Conservation (phyloP, 37 sponge, comb jelly and placozoan genomes). For the Aplysina aerophoba region DNA sequence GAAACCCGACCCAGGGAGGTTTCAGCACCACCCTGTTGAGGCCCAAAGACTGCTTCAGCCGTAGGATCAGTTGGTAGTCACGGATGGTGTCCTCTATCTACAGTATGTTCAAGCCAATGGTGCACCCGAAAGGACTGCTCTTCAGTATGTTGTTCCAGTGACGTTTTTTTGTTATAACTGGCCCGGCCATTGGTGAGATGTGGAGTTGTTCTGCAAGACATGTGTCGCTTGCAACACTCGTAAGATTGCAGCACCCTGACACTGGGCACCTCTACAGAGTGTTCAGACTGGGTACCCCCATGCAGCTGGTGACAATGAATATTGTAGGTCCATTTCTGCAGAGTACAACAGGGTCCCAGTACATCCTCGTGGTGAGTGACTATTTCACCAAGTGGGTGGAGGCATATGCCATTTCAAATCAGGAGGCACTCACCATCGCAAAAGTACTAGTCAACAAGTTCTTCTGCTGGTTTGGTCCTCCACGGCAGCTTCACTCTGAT, state of each 20-base stretch:
- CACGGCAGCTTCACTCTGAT: constrained; percentile 58
- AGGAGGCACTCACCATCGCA: constrained; percentile 62
- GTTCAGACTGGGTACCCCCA: constrained; percentile 18
- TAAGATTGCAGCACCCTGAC: not conserved
- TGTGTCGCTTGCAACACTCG: not conserved
- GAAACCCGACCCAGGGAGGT: constrained; percentile 16
- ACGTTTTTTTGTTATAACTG: constrained; percentile 15
- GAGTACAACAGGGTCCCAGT: constrained; percentile 31
- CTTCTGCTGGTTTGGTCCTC: constrained; percentile 58
- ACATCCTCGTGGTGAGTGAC: constrained; percentile 67
- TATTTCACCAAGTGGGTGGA: constrained; percentile 80
- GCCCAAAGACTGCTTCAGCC: constrained; percentile 25
- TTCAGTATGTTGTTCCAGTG: constrained; percentile 14
- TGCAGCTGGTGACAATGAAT: constrained; percentile 36
- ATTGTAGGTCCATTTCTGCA: constrained; percentile 38
- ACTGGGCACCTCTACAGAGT: not conserved
- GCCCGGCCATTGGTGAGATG: constrained; percentile 26
- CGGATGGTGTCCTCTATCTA: not conserved
- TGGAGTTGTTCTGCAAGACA: not conserved
- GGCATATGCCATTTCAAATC: constrained; percentile 62
- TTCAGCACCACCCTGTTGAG: constrained; percentile 2
- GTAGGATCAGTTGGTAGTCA: constrained; percentile 20
- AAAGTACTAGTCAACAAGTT: constrained; percentile 29
- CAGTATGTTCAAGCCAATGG: not conserved
- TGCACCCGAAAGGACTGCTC: not conserved